phyloP scores from a whole-genome alignment of 2,113 vertebrate species.

The Himantopus leucocephalus region DNA sequence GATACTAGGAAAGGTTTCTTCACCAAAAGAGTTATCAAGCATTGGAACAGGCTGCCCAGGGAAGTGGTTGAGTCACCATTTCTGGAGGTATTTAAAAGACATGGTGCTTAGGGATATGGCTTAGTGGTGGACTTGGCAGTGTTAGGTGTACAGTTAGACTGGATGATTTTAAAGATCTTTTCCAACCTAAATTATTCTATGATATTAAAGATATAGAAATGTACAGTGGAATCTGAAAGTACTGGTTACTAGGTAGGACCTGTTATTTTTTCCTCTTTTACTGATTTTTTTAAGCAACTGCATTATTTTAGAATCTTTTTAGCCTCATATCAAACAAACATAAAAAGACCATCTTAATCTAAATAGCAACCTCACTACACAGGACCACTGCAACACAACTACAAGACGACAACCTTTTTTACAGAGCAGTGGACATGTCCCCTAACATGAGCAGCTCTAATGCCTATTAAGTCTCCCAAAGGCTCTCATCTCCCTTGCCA shows the following conservation, averaged over 20 bases:
- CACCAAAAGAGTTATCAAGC: fast-evolving
- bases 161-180: neutral
- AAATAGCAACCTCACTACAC: neutral
- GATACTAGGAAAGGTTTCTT: neutral
- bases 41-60: neutral
- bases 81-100: neutral
- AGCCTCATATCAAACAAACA: neutral
- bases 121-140: neutral
- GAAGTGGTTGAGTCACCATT: neutral
- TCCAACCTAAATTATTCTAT: neutral
- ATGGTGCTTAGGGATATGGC: neutral
- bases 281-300: neutral
- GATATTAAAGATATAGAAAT: neutral
- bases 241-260: neutral
- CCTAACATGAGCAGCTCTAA: neutral
- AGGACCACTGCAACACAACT: neutral
- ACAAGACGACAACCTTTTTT: neutral
- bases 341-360: neutral
- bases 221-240: neutral
- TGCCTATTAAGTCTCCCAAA: neutral
- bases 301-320: neutral
- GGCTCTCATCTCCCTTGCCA: neutral
- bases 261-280: neutral
- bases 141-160: neutral
- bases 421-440: neutral